Percentiles rank a stretch among this genome's conserved stretches.
Evolutionary conservation across 2,888 invertebrate genomes (phyloP).

Genomic region (Tupiocoris notatus): DNA sequence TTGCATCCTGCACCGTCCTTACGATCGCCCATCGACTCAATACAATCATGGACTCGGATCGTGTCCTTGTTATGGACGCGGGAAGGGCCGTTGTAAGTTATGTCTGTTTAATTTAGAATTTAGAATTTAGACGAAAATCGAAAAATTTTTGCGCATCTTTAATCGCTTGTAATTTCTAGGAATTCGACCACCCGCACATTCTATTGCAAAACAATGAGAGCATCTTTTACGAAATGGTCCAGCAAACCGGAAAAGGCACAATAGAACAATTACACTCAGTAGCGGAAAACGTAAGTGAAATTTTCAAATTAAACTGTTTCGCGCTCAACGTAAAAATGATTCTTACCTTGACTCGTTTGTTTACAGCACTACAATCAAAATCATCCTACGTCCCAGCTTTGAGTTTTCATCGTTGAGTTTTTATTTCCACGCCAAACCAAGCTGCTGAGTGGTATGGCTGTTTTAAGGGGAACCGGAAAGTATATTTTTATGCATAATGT

Average conservation of each 20-base stretch:
- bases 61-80: slow-evolving; percentile 81
- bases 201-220: slow-evolving; percentile 63
- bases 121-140: too few relatives aligned
- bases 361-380: too few relatives aligned
- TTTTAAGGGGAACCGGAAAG: too few relatives aligned
- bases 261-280: slow-evolving; percentile 57
- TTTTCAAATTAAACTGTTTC: too few relatives aligned
- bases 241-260: slow-evolving; percentile 65
- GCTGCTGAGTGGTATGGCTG: too few relatives aligned
- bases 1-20: slow-evolving; percentile 80
- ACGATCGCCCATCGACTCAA: slow-evolving; percentile 89
- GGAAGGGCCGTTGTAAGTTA: slow-evolving; percentile 63
- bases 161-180: slow-evolving; percentile 53
- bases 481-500: too few relatives aligned
- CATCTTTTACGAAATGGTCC: slow-evolving; percentile 67
- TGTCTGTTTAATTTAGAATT: slow-evolving; percentile 20
- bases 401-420: too few relatives aligned
- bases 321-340: too few relatives aligned
- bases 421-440: too few relatives aligned
- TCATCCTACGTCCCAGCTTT: too few relatives aligned
- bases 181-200: slow-evolving; percentile 69
- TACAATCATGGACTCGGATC: slow-evolving; percentile 90
- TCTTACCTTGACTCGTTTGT: too few relatives aligned
- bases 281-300: slow-evolving; percentile 55
- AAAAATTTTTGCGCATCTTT: neutral